A percentile compares a stretch with the other conserved stretches of the same genome.
Conservation (phyloP, 2,888 invertebrate species). For the Electrophaes corylata region DNA sequence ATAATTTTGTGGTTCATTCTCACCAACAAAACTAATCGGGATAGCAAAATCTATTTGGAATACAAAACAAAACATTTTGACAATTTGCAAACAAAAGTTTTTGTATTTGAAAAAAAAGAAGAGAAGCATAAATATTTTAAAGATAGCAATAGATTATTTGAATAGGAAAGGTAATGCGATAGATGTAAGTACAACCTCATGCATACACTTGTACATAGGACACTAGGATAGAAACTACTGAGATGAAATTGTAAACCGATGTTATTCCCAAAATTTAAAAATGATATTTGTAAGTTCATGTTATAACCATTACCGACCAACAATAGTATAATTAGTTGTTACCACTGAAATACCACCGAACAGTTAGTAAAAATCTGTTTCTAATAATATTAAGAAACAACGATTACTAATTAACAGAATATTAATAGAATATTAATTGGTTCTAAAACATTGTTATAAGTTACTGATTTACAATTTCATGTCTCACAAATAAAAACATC, state of each 20-base stretch:
- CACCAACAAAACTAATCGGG: slow-evolving; percentile 6
- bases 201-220: slow-evolving; percentile 44
- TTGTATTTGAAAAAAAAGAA: background rate
- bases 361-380: too few relatives aligned
- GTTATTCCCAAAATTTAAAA: too few relatives aligned
- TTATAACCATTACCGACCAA: too few relatives aligned
- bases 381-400: too few relatives aligned
- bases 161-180: slow-evolving; percentile 4
- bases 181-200: slow-evolving; percentile 33
- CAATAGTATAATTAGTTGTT: too few relatives aligned
- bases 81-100: background rate
- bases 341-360: too few relatives aligned
- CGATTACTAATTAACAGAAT: too few relatives aligned
- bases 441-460: background rate
- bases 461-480: slow-evolving; percentile 49
- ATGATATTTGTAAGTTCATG: too few relatives aligned
- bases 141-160: slow-evolving; percentile 9
- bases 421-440: too few relatives aligned
- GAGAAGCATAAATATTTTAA: slow-evolving; percentile 13
- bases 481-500: slow-evolving; percentile 52
- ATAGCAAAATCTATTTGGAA: slow-evolving; percentile 11
- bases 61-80: background rate
- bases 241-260: slow-evolving; percentile 43
- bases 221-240: slow-evolving; percentile 49
- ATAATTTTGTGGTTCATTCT: slow-evolving; percentile 24